phyloP scores from a whole-genome alignment of 2,797 vertebrate genomes.

The Rhinella marina region DNA sequence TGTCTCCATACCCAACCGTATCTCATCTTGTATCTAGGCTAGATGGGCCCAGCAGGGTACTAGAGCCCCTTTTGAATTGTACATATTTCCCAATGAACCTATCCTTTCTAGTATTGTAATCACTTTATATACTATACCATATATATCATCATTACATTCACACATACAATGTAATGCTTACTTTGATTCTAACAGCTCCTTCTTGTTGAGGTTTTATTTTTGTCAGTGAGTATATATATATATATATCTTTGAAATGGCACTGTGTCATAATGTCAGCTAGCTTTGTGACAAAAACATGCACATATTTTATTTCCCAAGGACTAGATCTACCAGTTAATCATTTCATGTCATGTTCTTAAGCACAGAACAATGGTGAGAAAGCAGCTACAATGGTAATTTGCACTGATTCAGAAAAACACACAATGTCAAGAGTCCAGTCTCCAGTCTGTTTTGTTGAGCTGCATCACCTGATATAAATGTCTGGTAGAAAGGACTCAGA shows the following conservation, averaged over 20 bases:
- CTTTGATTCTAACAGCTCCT: too few relatives aligned
- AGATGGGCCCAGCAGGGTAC: too few relatives aligned
- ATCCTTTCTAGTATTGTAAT: too few relatives aligned
- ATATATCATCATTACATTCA: too few relatives aligned
- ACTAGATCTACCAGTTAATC: not conserved
- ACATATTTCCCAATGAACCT: too few relatives aligned
- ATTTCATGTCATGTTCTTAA: not conserved
- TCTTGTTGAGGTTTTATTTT: too few relatives aligned
- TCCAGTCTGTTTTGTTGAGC: not conserved
- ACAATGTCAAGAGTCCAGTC: not conserved
- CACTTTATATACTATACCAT: too few relatives aligned
- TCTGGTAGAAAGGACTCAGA: not conserved
- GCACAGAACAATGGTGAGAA: constrained; percentile 15
- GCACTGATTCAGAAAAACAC: not conserved
- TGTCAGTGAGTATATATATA: not conserved
- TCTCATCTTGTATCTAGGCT: too few relatives aligned
- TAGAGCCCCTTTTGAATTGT: too few relatives aligned
- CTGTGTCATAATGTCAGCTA: not conserved
- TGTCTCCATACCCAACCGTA: too few relatives aligned
- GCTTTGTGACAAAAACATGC: not conserved
- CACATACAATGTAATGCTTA: too few relatives aligned
- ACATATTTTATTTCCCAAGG: constrained; percentile 10
- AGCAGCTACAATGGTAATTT: not conserved
- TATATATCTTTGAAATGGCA: not conserved
- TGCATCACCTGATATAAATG: constrained; percentile 3